These are phyloP conservation scores for Vollenhovia emeryi DNA, from an alignment of 1,140 invertebrate species.

Conservation along the genomic window DNA sequence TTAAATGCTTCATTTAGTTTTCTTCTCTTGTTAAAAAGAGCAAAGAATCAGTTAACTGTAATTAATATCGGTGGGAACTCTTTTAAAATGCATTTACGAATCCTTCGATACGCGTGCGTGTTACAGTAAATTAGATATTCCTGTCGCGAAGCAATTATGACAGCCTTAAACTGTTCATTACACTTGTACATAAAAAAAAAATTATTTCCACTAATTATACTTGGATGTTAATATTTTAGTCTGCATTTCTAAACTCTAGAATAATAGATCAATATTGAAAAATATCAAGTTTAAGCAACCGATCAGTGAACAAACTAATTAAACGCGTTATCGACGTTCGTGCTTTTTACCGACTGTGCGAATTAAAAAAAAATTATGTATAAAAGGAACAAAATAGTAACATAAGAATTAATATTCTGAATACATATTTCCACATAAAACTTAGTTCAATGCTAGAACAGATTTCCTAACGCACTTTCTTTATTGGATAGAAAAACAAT, in stretches of 20 bases:
- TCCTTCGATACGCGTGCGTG: not conserved
- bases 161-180: not conserved
- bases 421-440: not conserved
- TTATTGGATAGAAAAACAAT: not conserved
- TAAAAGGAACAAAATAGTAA: not conserved
- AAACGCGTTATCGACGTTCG: not conserved
- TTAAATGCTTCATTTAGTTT: not conserved
- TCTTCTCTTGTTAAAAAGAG: not conserved
- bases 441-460: not conserved
- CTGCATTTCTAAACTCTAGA: not conserved
- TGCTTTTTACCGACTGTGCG: not conserved
- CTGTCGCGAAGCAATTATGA: not conserved
- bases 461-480: not conserved
- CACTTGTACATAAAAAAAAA: not conserved
- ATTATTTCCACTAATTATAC: not conserved
- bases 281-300: not conserved
- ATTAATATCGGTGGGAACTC: not conserved
- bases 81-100: not conserved
- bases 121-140: not conserved
- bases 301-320: not conserved
- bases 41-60: not conserved
- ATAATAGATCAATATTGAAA: constrained; percentile 6
- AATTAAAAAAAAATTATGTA: not conserved
- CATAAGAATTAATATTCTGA: not conserved
- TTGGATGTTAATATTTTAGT: not conserved